A percentile compares a stretch with the other conserved stretches of the same genome.
These are phyloP conservation scores for Drosophila murphyi DNA, from an alignment of 1,140 invertebrate species.

Conservation along the genomic window DNA sequence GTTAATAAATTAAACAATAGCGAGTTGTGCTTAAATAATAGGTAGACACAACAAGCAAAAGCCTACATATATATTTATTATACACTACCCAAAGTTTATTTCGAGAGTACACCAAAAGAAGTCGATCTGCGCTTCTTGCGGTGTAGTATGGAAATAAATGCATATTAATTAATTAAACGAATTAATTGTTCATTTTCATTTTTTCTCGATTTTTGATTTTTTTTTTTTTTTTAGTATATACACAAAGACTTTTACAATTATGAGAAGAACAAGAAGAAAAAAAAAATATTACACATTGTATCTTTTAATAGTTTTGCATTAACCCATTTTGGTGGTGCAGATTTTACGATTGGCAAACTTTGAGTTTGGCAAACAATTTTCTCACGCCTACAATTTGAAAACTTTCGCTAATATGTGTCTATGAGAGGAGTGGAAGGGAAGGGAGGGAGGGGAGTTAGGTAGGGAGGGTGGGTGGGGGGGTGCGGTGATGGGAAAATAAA, in stretches of 20 bases:
- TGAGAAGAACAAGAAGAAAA: constrained; percentile 29
- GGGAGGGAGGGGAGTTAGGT: too few species aligned
- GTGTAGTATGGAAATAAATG: constrained; percentile 79
- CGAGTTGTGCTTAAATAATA: constrained; percentile 42
- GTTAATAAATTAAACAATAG: constrained; percentile 81
- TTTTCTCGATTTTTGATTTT: neutral
- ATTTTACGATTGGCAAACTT: constrained; percentile 59
- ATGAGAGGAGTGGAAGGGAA: neutral
- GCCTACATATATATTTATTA: neutral
- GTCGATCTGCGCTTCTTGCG: constrained; percentile 59
- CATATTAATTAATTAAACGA: constrained; percentile 62
- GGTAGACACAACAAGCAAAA: constrained; percentile 21
- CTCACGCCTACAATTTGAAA: constrained; percentile 18
- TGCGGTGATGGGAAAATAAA: constrained; percentile 12
- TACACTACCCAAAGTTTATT: constrained; percentile 51
- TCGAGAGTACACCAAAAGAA: constrained; percentile 77
- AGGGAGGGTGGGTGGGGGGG: neutral
- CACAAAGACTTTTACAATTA: constrained; percentile 62
- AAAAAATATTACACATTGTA: constrained; percentile 51
- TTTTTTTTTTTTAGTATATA: constrained; percentile 69
- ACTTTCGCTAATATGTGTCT: constrained; percentile 9
- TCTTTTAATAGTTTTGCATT: constrained; percentile 48
- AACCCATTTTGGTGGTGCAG: constrained; percentile 67
- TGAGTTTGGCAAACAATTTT: constrained; percentile 70
- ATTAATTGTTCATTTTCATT: constrained; percentile 22